Conservation (phyloP, 1,140 invertebrate genomes). For the Orius insidiosus region DNA sequence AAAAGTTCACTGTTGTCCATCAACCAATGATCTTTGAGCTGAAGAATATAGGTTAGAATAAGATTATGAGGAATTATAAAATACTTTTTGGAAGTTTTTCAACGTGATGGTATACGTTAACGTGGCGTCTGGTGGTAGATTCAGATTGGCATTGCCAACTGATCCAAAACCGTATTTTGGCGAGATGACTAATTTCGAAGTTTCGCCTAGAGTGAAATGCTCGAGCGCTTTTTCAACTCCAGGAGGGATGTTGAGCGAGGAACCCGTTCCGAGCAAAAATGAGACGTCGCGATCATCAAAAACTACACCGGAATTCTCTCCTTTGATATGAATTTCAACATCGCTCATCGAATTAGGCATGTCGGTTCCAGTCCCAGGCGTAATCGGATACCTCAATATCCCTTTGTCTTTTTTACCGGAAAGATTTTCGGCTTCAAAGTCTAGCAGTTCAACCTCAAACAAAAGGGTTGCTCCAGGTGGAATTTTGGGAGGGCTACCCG, state of each 20-base stretch:
- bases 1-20: slow-evolving; percentile 62
- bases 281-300: slow-evolving; percentile 57
- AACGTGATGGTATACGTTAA: slow-evolving; percentile 70
- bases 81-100: slow-evolving; percentile 65
- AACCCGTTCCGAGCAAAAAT: slow-evolving; percentile 77
- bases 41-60: slow-evolving; percentile 11
- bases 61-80: neutral
- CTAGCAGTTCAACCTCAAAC: slow-evolving; percentile 78
- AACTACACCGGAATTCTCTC: slow-evolving; percentile 30
- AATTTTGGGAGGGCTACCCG: slow-evolving; percentile 73
- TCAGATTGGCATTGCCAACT: slow-evolving; percentile 46
- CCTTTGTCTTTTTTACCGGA: slow-evolving; percentile 65
- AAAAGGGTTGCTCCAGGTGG: slow-evolving; percentile 77
- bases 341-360: slow-evolving; percentile 59
- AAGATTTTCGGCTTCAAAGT: slow-evolving; percentile 75
- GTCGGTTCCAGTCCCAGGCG: slow-evolving; percentile 44
- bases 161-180: slow-evolving; percentile 68
- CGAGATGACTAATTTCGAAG: slow-evolving; percentile 53
- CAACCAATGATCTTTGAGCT: slow-evolving; percentile 62
- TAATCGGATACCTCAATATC: slow-evolving; percentile 54
- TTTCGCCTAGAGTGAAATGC: slow-evolving; percentile 70
- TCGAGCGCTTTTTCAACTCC: slow-evolving; percentile 74
- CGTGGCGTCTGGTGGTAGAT: slow-evolving; percentile 60
- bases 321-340: slow-evolving; percentile 5
- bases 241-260: slow-evolving; percentile 49